These are phyloP conservation scores for Gila robusta DNA, from an alignment of 2,797 vertebrate genomes.

Conservation along the genomic window DNA sequence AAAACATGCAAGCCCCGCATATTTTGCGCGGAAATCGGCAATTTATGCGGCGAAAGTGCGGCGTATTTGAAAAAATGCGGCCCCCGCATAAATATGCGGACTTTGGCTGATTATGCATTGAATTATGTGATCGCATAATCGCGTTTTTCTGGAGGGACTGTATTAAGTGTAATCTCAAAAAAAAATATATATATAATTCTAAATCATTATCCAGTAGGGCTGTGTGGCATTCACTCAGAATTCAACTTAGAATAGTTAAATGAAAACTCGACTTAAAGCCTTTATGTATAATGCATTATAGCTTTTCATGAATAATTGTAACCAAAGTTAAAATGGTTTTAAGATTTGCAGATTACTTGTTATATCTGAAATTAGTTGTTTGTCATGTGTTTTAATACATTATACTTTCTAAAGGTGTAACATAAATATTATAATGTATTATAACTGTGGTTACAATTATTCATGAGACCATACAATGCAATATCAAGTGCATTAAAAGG, in stretches of 20 bases:
- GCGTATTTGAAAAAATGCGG: too few relatives aligned
- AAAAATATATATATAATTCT: too few relatives aligned
- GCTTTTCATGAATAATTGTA: too few relatives aligned
- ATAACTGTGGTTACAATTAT: too few relatives aligned
- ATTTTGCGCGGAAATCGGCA: too few relatives aligned
- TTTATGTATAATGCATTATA: neutral
- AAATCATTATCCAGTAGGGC: neutral
- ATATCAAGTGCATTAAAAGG: neutral
- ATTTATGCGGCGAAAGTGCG: too few relatives aligned
- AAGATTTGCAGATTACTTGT: neutral
- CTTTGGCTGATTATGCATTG: too few relatives aligned
- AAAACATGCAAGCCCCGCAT: too few relatives aligned
- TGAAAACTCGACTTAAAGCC: neutral
- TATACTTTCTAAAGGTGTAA: neutral
- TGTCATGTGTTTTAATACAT: neutral
- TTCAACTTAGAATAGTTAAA: neutral
- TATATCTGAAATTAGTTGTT: neutral
- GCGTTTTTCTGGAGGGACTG: too few relatives aligned
- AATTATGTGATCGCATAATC: too few relatives aligned
- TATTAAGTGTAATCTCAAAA: neutral
- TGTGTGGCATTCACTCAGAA: neutral
- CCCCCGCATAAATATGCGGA: too few relatives aligned
- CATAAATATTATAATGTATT: too few relatives aligned
- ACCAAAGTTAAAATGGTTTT: neutral
- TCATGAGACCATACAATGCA: neutral